These are phyloP conservation scores for Upupa epops DNA, from an alignment of 2,113 vertebrate genomes.

Conservation along the genomic window DNA sequence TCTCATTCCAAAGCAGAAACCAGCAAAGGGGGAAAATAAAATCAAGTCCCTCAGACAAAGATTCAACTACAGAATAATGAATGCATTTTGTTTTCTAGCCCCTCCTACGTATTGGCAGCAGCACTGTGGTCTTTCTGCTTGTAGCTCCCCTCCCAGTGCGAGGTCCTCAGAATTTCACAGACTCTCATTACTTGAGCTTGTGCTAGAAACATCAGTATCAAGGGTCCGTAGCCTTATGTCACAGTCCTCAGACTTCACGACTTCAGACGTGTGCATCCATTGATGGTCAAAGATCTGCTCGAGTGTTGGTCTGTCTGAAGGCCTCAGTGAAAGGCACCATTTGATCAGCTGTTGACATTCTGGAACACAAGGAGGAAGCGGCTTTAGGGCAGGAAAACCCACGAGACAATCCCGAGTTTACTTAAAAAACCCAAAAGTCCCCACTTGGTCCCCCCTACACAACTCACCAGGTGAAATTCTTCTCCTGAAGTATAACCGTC, in stretches of 20 bases:
- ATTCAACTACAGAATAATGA: conserved; percentile 80
- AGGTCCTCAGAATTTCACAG: conserved; percentile 81
- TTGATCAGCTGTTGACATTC: conserved; percentile 97
- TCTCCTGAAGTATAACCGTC: conserved; percentile 89
- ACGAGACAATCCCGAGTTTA: not conserved
- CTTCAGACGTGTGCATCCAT: conserved; percentile 89
- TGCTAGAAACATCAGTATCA: conserved; percentile 90
- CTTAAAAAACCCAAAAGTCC: not conserved
- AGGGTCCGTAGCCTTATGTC: conserved; percentile 89
- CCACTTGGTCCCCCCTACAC: not conserved
- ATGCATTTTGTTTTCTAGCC: conserved; percentile 65
- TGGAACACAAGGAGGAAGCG: conserved; percentile 22
- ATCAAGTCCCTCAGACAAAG: conserved; percentile 77
- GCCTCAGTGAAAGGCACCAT: conserved; percentile 95
- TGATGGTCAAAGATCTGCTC: conserved; percentile 95
- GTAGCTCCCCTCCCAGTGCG: conserved; percentile 67
- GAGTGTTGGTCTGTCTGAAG: conserved; percentile 92
- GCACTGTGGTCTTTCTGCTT: conserved; percentile 74
- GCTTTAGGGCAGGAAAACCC: not conserved
- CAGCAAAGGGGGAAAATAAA: conserved; percentile 76
- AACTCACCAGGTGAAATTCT: conserved; percentile 88
- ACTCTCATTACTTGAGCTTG: conserved; percentile 96
- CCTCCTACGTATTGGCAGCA: conserved; percentile 71
- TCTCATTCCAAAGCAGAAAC: conserved; percentile 76
- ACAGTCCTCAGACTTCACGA: conserved; percentile 80